phyloP scores from a whole-genome alignment of 2,797 vertebrate species.

The Sebastes matsubarae region DNA sequence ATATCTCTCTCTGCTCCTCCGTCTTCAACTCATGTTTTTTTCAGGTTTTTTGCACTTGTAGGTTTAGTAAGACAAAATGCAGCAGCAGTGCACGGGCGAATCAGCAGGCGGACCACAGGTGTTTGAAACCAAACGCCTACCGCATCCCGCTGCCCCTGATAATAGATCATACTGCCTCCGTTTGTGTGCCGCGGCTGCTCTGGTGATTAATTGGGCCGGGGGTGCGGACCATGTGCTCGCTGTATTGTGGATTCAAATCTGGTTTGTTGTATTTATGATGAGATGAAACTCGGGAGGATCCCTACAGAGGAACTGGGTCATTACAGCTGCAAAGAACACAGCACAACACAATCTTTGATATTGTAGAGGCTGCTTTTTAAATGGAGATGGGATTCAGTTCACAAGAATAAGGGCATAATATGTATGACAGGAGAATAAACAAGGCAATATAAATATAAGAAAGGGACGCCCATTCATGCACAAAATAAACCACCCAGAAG shows the following conservation, averaged over 20 bases:
- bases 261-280: slow-evolving; percentile 19
- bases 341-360: not conserved
- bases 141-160: slow-evolving; percentile 4
- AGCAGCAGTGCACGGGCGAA: slow-evolving; percentile 7
- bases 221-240: not conserved
- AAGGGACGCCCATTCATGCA: not conserved
- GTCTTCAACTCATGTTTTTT: slow-evolving; percentile 4
- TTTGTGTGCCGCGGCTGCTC: slow-evolving; percentile 19
- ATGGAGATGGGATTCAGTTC: not conserved
- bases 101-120: slow-evolving; percentile 33
- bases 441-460: not conserved
- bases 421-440: not conserved
- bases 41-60: slow-evolving; percentile 11
- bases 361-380: not conserved
- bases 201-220: slow-evolving; percentile 41
- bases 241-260: slow-evolving; percentile 13
- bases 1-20: not conserved
- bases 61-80: slow-evolving; percentile 58
- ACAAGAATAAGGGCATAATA: not conserved
- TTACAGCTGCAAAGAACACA: not conserved
- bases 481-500: not conserved
- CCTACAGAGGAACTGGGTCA: not conserved
- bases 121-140: slow-evolving; percentile 28
- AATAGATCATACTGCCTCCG: slow-evolving; percentile 14
- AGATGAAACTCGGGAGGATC: slow-evolving; percentile 19